Evolutionary conservation across 1,140 invertebrate genomes (phyloP).

Genomic region (Euschistus heros): DNA sequence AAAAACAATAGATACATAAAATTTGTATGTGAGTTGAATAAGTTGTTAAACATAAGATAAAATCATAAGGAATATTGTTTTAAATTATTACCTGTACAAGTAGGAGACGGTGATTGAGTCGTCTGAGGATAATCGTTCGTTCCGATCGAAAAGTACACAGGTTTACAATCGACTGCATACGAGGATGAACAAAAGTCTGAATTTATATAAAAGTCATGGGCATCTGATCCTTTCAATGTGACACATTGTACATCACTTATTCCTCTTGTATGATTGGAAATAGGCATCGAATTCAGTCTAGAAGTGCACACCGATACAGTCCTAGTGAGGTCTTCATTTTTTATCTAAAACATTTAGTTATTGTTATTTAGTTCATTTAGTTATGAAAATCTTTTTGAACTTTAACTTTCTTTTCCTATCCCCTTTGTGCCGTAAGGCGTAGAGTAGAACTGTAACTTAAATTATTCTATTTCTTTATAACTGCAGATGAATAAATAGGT

Average conservation of each 20-base stretch:
- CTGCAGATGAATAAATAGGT: no score
- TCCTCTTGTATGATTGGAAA: constrained; percentile 10
- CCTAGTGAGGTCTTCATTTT: not conserved
- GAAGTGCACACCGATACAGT: constrained; percentile 20
- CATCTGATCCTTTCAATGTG: not conserved
- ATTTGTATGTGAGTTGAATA: no score
- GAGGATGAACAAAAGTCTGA: not conserved
- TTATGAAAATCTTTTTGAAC: not conserved
- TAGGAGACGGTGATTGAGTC: not conserved
- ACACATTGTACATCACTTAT: constrained; percentile 5
- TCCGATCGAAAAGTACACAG: constrained; percentile 23
- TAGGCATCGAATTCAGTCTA: constrained; percentile 12
- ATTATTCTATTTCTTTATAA: no score
- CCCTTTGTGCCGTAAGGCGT: no score
- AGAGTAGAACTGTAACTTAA: no score
- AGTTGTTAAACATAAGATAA: no score
- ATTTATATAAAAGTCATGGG: not conserved
- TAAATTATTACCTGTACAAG: constrained; percentile 14
- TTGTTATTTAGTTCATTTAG: not conserved
- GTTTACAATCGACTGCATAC: constrained; percentile 19
- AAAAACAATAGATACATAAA: no score
- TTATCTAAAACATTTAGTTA: not conserved
- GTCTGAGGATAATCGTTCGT: not conserved
- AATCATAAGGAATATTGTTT: not conserved
- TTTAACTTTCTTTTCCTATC: no score